Evolutionary conservation across 2,113 vertebrate species (phyloP), one percentile per base, ranked within the genome.

Genomic region (Egretta garzetta): DNA sequence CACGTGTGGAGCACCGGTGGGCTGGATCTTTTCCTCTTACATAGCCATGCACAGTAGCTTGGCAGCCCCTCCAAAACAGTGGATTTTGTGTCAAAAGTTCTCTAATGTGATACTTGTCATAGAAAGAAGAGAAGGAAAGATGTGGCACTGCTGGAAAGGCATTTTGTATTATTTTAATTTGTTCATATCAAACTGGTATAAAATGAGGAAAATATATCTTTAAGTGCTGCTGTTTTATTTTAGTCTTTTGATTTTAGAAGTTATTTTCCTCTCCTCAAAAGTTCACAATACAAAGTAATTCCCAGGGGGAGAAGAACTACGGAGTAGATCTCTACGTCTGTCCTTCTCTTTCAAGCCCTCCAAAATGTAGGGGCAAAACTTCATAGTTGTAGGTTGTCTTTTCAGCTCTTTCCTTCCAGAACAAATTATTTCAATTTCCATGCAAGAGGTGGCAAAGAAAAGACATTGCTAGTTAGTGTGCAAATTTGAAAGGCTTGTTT

Each of bases 51-150:
- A 30, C 12, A 11, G 37, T 10, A 71, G 18, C 37, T 52, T 59
- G 52, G 11, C 9, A 47, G 26, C 12, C 10, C 16, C 27, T 55
- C 63, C 47, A 28, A 41, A 63, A 2, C 20, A 11, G 8, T 2
- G 4, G 10, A 16, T n/a, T 86, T 83, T 37, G 24, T 35, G 37
- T 62, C 41, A 52, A 20, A 71, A 28, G 4, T 12, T 56, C 23
- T 19, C 11, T n/a, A 21, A 28, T 14, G 10, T 41, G 28, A 35
- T 71, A 17, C 5, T 70, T 0, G 0, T 23, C 14, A 19, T 4
- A 62, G 33, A n/a, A 64, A 41, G 21, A 50, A 52, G 10, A 39
- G 49, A 56, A 71, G 47, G 21, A 53, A 59, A 66, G 32, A 26
- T 0, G 1, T 58, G 37, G 49, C 28, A 33, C 32, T n/a, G n/a